phyloP scores from a whole-genome alignment of 2,888 invertebrate genomes.

The Ischnura elegans region DNA sequence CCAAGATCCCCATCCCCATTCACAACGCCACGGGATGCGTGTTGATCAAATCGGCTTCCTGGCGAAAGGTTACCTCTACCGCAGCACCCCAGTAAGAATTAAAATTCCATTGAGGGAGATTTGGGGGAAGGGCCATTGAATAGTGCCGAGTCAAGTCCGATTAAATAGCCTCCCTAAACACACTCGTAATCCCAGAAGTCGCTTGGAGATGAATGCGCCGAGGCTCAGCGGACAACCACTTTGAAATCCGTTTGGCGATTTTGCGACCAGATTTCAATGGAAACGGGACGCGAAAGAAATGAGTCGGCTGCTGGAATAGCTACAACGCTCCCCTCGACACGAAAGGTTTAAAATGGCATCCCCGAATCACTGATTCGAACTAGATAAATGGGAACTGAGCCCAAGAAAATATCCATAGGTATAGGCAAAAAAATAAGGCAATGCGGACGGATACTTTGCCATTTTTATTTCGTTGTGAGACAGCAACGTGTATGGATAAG shows the following conservation, averaged over 20 bases:
- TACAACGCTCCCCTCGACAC: neutral
- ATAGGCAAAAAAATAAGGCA: too few species aligned
- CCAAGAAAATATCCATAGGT: neutral
- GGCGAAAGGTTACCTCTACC: neutral
- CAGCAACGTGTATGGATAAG: too few species aligned
- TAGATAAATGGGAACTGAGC: neutral
- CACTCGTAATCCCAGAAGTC: neutral
- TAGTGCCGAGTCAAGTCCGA: neutral
- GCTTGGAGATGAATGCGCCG: neutral
- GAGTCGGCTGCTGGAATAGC: neutral
- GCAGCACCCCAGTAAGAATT: neutral
- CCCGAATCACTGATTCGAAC: neutral
- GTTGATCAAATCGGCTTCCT: neutral
- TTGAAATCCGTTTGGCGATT: neutral
- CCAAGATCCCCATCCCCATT: neutral
- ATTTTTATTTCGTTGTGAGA: too few species aligned
- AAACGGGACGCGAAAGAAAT: neutral
- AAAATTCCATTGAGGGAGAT: neutral
- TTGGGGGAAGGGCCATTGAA: neutral
- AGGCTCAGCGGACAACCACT: neutral
- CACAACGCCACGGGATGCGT: neutral
- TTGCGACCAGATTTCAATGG: neutral
- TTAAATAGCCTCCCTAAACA: neutral
- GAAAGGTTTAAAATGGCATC: neutral
- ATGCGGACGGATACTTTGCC: too few species aligned